Conservation (phyloP, 1,140 invertebrate species). For the Hydropsyche tenuis region DNA sequence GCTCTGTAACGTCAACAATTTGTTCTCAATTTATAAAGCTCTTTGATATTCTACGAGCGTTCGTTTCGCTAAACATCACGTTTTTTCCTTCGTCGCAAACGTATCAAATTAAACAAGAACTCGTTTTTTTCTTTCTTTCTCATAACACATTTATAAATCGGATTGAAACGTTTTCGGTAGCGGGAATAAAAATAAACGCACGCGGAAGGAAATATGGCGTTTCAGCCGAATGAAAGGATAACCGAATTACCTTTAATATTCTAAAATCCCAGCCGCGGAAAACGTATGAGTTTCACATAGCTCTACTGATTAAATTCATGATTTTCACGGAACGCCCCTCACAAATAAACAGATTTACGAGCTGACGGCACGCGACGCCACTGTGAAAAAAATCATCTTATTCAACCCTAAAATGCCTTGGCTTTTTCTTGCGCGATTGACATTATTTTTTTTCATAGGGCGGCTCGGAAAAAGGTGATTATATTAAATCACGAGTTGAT, state of each 20-base stretch:
- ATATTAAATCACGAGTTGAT: slow-evolving; percentile 17
- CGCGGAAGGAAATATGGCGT: slow-evolving; percentile 19
- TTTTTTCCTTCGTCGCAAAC: slow-evolving; percentile 2
- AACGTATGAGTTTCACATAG: slow-evolving; percentile 32
- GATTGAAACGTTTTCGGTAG: slow-evolving; percentile 3
- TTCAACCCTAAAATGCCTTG: too few species aligned
- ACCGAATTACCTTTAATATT: slow-evolving; percentile 32
- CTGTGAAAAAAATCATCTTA: slow-evolving; percentile 6
- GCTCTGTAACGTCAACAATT: slow-evolving; percentile 35
- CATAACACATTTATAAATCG: too few species aligned
- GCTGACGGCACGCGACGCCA: not conserved
- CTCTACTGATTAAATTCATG: slow-evolving; percentile 34
- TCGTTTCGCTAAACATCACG: slow-evolving; percentile 16
- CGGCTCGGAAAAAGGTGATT: not conserved
- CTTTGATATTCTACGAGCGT: slow-evolving; percentile 28
- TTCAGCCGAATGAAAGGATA: slow-evolving; percentile 19
- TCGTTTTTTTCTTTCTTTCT: not conserved
- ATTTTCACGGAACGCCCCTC: slow-evolving; percentile 32
- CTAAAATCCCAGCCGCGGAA: slow-evolving; percentile 21
- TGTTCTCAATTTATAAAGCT: slow-evolving; percentile 29
- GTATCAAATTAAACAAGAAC: not conserved
- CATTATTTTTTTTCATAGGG: not conserved
- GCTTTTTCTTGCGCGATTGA: too few species aligned
- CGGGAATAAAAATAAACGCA: slow-evolving; percentile 3
- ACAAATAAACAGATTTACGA: slow-evolving; percentile 32